Conservation (phyloP, 2,888 invertebrate genomes). For the Hoplodrina blanda region DNA sequence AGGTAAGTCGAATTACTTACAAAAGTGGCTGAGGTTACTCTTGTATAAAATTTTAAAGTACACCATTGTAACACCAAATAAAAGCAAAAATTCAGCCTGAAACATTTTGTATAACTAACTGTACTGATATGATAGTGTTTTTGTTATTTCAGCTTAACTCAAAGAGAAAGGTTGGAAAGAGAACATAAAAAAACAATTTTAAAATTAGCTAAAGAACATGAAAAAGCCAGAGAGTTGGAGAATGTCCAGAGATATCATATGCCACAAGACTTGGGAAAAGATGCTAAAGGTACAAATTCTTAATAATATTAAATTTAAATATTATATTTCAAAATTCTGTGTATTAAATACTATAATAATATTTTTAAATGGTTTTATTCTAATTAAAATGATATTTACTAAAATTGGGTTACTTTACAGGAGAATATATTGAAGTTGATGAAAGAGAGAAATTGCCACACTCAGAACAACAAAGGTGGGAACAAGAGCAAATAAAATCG, state of each 20-base stretch:
- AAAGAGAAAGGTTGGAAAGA: conserved; percentile 95
- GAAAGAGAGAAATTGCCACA: conserved; percentile 95
- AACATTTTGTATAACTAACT: not conserved
- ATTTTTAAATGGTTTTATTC: not conserved
- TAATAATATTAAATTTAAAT: not conserved
- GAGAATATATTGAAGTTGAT: conserved; percentile 95
- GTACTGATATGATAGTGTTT: not conserved
- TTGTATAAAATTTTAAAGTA: not conserved
- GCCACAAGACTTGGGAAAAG: conserved; percentile 96
- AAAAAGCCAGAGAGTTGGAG: conserved; percentile 97
- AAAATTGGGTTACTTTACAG: conserved; percentile 72
- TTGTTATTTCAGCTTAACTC: conserved; percentile 93
- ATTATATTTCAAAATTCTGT: not conserved
- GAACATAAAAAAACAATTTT: conserved; percentile 97
- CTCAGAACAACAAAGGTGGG: conserved; percentile 98
- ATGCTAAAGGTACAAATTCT: conserved; percentile 88
- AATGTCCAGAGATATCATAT: conserved; percentile 98
- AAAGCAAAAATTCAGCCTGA: too few species aligned
- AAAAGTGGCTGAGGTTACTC: not conserved
- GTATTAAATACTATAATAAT: not conserved
- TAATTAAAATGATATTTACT: not conserved
- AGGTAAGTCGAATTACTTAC: conserved; percentile 91
- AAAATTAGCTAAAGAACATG: conserved; percentile 98
- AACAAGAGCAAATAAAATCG: conserved; percentile 98
- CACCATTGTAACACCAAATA: not conserved